Conservation (phyloP, 1,140 invertebrate species). For the Drosophila leontia region DNA sequence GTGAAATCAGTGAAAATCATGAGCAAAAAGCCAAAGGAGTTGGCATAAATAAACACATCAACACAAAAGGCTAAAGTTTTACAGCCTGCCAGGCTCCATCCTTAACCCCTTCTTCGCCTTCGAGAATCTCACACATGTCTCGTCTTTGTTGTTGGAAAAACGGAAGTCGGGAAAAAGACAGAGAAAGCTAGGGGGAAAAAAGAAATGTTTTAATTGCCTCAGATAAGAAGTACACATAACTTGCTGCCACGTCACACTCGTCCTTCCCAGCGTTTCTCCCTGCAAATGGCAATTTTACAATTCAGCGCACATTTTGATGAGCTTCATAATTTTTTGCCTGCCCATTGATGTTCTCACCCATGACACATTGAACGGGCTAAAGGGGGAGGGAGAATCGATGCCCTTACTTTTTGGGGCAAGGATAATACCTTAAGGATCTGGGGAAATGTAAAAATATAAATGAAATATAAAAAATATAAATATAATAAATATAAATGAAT, state of each 20-base stretch:
- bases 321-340: constrained; percentile 80
- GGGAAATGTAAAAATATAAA: background rate
- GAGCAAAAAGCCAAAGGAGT: constrained; percentile 36
- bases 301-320: constrained; percentile 82
- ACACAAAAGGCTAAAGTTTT: constrained; percentile 77
- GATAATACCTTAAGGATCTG: background rate
- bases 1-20: constrained; percentile 66
- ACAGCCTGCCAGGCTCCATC: constrained; percentile 27
- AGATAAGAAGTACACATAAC: constrained; percentile 79
- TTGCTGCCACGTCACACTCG: constrained; percentile 33
- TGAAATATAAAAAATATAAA: background rate
- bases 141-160: constrained; percentile 37
- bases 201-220: constrained; percentile 78
- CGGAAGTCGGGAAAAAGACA: constrained; percentile 59
- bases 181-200: constrained; percentile 23
- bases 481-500: background rate
- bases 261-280: background rate
- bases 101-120: background rate
- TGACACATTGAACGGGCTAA: constrained; percentile 44
- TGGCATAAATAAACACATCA: constrained; percentile 79
- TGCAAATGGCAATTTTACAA: constrained; percentile 74
- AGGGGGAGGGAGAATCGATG: background rate
- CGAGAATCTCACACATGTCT: constrained; percentile 50
- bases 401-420: background rate
- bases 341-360: constrained; percentile 75